These are phyloP conservation scores for Phortica variegata DNA, from an alignment of 1,140 invertebrate genomes.

Conservation along the genomic window DNA sequence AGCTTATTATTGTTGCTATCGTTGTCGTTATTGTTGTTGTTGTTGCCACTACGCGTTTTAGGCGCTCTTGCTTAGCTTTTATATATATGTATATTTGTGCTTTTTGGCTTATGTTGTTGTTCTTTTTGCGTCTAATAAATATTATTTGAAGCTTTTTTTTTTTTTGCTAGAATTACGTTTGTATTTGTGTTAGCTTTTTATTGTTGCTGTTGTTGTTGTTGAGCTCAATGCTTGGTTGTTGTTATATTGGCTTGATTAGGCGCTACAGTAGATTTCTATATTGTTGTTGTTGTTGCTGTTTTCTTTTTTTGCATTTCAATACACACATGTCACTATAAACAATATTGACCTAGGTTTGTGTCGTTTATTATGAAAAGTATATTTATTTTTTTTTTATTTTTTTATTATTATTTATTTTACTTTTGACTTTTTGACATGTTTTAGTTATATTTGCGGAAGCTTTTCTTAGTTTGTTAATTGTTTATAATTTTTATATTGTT, in stretches of 20 bases:
- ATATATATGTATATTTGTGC: slow-evolving; percentile 10
- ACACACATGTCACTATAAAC: slow-evolving; percentile 54
- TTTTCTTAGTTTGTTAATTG: too few species aligned
- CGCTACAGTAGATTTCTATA: not conserved
- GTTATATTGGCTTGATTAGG: too few species aligned
- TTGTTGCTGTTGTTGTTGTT: slow-evolving; percentile 21
- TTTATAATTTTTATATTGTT: too few species aligned
- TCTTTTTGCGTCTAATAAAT: too few species aligned
- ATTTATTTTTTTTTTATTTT: too few species aligned
- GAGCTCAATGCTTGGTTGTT: not conserved
- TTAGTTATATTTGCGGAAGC: too few species aligned
- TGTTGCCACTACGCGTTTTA: slow-evolving; percentile 19
- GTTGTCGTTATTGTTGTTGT: not conserved
- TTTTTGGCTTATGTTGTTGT: slow-evolving; percentile 35
- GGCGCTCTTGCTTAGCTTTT: not conserved
- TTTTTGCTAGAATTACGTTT: slow-evolving; percentile 15
- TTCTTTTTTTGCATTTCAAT: slow-evolving; percentile 24
- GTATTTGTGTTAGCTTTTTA: too few species aligned
- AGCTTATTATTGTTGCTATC: slow-evolving; percentile 8
- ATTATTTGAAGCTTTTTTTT: slow-evolving; percentile 7
- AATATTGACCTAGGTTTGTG: slow-evolving; percentile 56
- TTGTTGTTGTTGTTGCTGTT: slow-evolving; percentile 19
- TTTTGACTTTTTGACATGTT: too few species aligned
- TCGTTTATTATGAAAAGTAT: not conserved
- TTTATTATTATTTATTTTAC: too few species aligned